These are phyloP conservation scores for Ctenodactylus gundi DNA, from an alignment of 2,113 vertebrate genomes.

Conservation along the genomic window DNA sequence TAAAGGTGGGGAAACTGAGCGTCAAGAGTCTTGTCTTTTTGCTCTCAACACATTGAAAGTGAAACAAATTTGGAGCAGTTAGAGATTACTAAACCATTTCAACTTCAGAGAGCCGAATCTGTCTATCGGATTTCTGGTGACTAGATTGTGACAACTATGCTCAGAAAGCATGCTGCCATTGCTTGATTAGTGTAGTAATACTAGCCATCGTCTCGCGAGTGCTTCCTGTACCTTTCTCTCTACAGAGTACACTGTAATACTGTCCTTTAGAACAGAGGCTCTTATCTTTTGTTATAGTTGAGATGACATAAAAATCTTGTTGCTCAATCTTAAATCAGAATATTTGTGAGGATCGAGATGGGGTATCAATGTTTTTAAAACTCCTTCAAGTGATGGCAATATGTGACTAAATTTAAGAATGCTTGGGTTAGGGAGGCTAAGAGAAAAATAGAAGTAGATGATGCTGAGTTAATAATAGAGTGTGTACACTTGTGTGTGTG, in stretches of 20 bases:
- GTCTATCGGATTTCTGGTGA: neutral
- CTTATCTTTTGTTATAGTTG: neutral
- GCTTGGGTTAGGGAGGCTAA: slow-evolving; percentile 19
- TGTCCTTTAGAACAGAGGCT: neutral
- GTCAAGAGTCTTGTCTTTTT: neutral
- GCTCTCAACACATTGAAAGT: neutral
- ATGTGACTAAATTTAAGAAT: neutral
- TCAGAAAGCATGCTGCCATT: neutral
- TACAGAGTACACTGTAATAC: neutral
- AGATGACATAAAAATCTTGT: neutral
- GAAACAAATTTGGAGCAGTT: neutral
- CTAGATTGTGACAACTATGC: neutral
- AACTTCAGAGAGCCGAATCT: neutral
- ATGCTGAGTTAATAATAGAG: neutral
- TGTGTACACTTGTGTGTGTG: neutral
- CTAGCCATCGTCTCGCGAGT: neutral
- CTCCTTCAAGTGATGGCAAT: neutral
- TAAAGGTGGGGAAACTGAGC: slow-evolving; percentile 46
- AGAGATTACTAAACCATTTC: neutral
- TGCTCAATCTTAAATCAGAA: neutral
- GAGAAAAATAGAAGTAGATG: slow-evolving; percentile 27
- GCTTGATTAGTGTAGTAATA: neutral
- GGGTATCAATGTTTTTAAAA: neutral
- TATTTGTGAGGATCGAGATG: fast-evolving
- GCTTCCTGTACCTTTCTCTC: neutral